Percentiles rank a stretch among this genome's conserved stretches.
These are phyloP conservation scores for Pangasius krempfi DNA, from an alignment of 2,797 vertebrate species.

Conservation along the genomic window DNA sequence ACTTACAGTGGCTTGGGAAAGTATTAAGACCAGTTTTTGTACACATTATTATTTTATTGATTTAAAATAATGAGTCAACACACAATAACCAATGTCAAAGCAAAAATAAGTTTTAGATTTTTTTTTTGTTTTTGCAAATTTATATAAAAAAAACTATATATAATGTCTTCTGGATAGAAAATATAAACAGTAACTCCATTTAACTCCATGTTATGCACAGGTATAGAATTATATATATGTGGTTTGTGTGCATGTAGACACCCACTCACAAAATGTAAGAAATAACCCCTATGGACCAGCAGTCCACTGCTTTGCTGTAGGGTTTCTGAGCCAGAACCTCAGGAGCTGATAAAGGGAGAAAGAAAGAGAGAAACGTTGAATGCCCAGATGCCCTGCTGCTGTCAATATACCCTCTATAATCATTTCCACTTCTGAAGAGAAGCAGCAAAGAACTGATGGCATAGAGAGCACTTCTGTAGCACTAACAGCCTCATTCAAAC, in stretches of 20 bases:
- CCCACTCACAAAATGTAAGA: conserved; percentile 90
- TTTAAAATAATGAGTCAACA: not conserved
- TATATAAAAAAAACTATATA: not conserved
- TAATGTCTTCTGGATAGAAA: too few species aligned
- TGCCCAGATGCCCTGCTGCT: conserved; percentile 18
- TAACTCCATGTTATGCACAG: too few species aligned
- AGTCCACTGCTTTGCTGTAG: conserved; percentile 97
- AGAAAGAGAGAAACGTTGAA: conserved; percentile 23
- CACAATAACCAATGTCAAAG: not conserved
- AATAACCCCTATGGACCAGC: conserved; percentile 98
- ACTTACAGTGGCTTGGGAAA: not conserved
- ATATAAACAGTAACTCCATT: too few species aligned
- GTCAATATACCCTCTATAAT: conserved; percentile 15
- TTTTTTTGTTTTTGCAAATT: not conserved
- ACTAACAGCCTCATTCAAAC: conserved; percentile 62
- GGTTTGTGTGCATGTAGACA: not conserved
- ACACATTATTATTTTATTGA: not conserved
- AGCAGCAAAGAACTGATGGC: conserved; percentile 54
- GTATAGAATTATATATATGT: not conserved
- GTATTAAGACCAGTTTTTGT: not conserved
- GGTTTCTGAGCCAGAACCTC: conserved; percentile 97
- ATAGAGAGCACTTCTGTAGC: conserved; percentile 66
- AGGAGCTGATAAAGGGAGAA: conserved; percentile 76
- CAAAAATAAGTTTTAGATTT: not conserved
- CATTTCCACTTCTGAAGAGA: conserved; percentile 39